phyloP scores from a whole-genome alignment of 2,113 vertebrate species.

The Eudyptes chrysolophus region DNA sequence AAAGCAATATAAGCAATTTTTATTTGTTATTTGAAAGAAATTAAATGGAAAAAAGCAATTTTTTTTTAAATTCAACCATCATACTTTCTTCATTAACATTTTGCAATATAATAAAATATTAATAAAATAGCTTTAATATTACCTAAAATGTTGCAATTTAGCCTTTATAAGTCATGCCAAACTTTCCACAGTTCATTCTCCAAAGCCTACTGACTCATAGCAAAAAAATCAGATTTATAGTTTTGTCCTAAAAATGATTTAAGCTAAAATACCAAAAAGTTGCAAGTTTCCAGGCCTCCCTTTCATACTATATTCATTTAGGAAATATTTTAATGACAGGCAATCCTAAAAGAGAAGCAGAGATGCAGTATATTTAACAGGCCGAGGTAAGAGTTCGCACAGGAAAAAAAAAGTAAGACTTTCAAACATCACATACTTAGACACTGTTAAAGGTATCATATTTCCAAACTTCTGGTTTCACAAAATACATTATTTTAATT shows the following conservation, averaged over 20 bases:
- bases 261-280: conserved; percentile 11
- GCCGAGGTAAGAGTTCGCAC: not conserved
- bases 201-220: conserved; percentile 20
- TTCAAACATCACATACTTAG: not conserved
- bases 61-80: not conserved
- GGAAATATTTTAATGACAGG: conserved; percentile 62
- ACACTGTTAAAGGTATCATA: not conserved
- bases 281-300: conserved; percentile 31
- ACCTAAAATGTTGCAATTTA: conserved; percentile 56
- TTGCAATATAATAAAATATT: not conserved
- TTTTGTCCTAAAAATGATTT: conserved; percentile 43
- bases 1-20: conserved; percentile 31
- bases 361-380: not conserved
- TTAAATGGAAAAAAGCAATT: conserved; percentile 47
- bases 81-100: conserved; percentile 53
- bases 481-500: not conserved
- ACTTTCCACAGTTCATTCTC: conserved; percentile 49
- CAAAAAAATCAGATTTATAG: conserved; percentile 24
- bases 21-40: conserved; percentile 61
- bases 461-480: conserved; percentile 17
- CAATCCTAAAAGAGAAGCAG: conserved; percentile 46
- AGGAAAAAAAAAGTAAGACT: not conserved
- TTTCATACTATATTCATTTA: conserved; percentile 50
- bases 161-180: conserved; percentile 30
- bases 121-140: conserved; percentile 62